Evolutionary conservation across 23 tunicate species (phyloP), one percentile per base, ranked within the genome.

Genomic region (Pegea sp.): DNA sequence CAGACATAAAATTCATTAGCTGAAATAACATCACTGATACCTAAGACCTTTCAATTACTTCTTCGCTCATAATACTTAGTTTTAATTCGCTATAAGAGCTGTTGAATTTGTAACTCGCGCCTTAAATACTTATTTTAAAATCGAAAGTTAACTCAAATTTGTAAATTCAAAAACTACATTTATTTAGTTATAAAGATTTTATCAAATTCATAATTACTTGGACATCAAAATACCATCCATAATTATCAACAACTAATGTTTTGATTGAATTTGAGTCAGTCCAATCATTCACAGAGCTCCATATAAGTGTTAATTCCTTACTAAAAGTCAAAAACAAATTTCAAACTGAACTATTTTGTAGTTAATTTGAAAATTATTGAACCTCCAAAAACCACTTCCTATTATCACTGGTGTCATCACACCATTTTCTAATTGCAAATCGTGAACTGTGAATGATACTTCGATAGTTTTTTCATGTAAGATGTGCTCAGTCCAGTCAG

Each of bases 361-460:
- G 6, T 11, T 56, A 11, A 25, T 24, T 6, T 50, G 18, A 50
- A 50, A 50, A 50, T 22, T 50, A 11, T 50, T 50, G 5, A 33
- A 84, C 95, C 95, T 67, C 67, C 72, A 84, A 52, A 84, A 84
- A 26, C 95, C 95, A 48, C 73, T 67, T 43, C 95, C 65, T 44
- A 72, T 51, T 5, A 84, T 64, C 19, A 74, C 95, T 5, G 71
- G 56, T 30, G 95, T 84, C 7, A 34, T 62, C 1, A 67, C 27
- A 8, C 84, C 84, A 48, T 73, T 76, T 18, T 58, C 59, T 38
- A 72, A 50, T 2, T 55, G 44, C 57, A 84, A 13, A 31, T 84
- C 32, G 58, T 84, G 84, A 23, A 84, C 56, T 18, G 68, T 67
- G 52, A 84, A 84, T 8, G 84, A 33, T 18, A 84, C 61, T 42